These are phyloP conservation scores for Rhodinocichla rosea DNA, from an alignment of 2,113 vertebrate species.

Conservation along the genomic window DNA sequence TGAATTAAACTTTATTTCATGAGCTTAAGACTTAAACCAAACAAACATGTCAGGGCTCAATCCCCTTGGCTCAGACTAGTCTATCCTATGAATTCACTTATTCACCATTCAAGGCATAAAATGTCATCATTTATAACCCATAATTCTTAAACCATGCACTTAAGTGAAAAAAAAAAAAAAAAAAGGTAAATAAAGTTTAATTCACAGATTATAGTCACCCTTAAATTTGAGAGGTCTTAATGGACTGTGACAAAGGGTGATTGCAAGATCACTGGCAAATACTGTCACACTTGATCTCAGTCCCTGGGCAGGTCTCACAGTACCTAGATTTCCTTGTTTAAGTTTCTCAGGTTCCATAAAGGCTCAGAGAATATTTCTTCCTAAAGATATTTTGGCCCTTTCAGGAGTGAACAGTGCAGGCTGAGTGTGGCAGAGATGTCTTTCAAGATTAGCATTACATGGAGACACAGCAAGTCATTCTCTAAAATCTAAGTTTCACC, in stretches of 20 bases:
- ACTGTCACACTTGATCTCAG: background rate
- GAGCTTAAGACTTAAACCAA: background rate
- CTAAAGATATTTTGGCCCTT: background rate
- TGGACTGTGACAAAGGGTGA: background rate
- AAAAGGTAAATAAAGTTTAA: background rate
- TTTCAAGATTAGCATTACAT: background rate
- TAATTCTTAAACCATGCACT: background rate
- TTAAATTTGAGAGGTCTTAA: background rate
- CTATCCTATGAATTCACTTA: background rate
- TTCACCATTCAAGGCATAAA: background rate
- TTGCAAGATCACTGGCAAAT: background rate
- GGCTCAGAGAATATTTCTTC: background rate
- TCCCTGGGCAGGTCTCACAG: background rate
- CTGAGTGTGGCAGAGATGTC: background rate
- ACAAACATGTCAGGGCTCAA: background rate
- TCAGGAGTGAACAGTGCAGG: background rate
- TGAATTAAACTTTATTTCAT: background rate
- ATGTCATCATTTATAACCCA: background rate
- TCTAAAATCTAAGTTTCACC: background rate
- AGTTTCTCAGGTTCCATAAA: background rate
- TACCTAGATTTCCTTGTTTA: background rate
- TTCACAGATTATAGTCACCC: background rate
- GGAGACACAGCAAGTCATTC: background rate
- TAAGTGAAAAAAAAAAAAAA: rapidly evolving
- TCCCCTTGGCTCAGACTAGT: background rate